Conservation (phyloP, 2,797 vertebrate species). For the Urocyon cinereoargenteus region DNA sequence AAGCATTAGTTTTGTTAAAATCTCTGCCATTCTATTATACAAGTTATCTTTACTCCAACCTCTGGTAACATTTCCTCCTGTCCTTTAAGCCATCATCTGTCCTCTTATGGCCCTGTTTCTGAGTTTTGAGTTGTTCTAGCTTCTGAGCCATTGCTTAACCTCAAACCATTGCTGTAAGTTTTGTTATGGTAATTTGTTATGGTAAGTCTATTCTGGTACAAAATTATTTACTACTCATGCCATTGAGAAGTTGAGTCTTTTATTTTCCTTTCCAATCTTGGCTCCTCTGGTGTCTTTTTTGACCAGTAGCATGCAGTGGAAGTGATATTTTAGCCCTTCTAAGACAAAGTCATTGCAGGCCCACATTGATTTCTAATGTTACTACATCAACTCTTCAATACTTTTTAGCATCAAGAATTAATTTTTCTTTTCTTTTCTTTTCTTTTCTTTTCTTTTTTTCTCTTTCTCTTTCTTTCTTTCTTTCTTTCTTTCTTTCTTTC, state of each 20-base stretch:
- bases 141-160: not conserved
- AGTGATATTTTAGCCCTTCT: conserved; percentile 4
- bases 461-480: rapidly evolving
- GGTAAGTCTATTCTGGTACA: not conserved
- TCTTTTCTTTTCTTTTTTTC: not conserved
- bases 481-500: no score
- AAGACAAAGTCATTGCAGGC: not conserved
- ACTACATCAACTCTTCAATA: not conserved
- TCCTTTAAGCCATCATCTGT: not conserved
- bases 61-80: not conserved
- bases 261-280: not conserved
- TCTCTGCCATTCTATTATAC: not conserved
- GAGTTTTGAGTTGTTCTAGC: not conserved
- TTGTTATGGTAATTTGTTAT: not conserved
- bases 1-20: conserved; percentile 31
- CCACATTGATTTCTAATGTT: conserved; percentile 26
- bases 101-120: not conserved
- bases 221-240: not conserved
- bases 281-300: not conserved
- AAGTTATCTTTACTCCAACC: not conserved
- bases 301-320: not conserved
- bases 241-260: not conserved
- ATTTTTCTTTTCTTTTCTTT: not conserved
- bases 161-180: not conserved
- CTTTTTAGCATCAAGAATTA: not conserved